Percentiles rank a stretch among this genome's conserved stretches.
Conservation (phyloP, 2,797 vertebrate genomes). For the Chaetodon trifasciatus region DNA sequence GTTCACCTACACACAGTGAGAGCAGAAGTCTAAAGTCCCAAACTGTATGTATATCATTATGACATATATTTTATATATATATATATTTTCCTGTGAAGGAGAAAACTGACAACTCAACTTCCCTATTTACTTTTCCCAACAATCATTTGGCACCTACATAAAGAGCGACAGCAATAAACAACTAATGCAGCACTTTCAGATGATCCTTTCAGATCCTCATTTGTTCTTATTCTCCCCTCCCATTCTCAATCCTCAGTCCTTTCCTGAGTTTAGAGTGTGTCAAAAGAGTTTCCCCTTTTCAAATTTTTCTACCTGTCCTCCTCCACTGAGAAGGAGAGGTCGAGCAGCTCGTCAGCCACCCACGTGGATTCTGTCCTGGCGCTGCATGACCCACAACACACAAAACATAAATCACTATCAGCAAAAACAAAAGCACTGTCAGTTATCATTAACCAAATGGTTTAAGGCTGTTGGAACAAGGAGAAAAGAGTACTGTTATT, state of each 20-base stretch:
- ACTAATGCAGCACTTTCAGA: slow-evolving; percentile 3
- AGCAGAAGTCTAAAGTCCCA: too few relatives aligned
- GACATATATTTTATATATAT: background rate
- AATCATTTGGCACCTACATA: background rate
- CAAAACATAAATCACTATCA: slow-evolving; percentile 62
- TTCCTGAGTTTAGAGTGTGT: slow-evolving; percentile 59
- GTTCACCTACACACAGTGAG: background rate
- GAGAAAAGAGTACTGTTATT: slow-evolving; percentile 31
- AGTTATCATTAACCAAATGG: slow-evolving; percentile 15
- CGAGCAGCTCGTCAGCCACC: slow-evolving; percentile 80
- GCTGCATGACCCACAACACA: slow-evolving; percentile 75
- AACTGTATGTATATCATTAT: background rate
- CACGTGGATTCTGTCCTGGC: slow-evolving; percentile 61
- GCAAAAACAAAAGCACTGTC: slow-evolving; percentile 25
- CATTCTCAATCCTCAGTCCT: background rate
- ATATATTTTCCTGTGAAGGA: background rate
- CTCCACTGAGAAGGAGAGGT: slow-evolving; percentile 82
- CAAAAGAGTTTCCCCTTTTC: slow-evolving; percentile 41
- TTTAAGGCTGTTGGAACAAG: slow-evolving; percentile 33
- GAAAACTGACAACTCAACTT: background rate
- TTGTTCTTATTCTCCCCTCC: background rate
- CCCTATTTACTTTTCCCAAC: background rate
- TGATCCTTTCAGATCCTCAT: background rate
- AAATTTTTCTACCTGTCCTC: slow-evolving; percentile 83
- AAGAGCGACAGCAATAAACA: slow-evolving; percentile 2